Percentiles rank a stretch among this genome's conserved stretches.
Conservation (phyloP, 92 coral and sea anemone genomes). For the Anthopleura xanthogrammica region DNA sequence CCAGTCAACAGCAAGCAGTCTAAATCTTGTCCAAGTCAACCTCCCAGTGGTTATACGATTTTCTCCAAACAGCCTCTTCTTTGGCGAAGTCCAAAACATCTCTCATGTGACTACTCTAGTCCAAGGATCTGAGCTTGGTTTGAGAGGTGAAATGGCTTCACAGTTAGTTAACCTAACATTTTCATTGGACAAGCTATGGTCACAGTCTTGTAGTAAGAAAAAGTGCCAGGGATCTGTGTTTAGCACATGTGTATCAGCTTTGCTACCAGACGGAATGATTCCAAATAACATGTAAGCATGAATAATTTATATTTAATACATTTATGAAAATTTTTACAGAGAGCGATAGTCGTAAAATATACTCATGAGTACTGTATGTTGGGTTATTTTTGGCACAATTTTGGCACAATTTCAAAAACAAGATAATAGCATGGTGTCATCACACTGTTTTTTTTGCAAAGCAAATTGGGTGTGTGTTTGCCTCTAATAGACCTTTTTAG, state of each 20-base stretch:
- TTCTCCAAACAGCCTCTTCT: constrained; percentile 27
- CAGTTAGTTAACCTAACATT: constrained; percentile 62
- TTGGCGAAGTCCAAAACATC: constrained; percentile 47
- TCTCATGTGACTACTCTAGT: constrained; percentile 62
- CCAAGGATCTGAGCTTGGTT: constrained; percentile 56
- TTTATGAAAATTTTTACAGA: no score
- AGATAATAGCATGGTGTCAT: no score
- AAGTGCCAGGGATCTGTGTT: constrained; percentile 25
- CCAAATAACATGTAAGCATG: constrained; percentile 53
- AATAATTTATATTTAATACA: no score
- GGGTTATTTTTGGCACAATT: no score
- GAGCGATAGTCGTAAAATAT: no score
- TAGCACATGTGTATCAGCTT: constrained; percentile 47
- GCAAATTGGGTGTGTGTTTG: no score
- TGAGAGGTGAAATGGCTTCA: constrained; percentile 25
- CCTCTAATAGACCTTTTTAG: no score
- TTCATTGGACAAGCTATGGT: constrained; percentile 53
- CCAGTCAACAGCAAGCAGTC: constrained; percentile 10
- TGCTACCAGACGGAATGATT: constrained; percentile 45
- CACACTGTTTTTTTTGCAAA: no score
- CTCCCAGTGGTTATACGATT: constrained; percentile 36
- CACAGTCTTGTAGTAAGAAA: constrained; percentile 35
- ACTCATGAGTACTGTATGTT: no score
- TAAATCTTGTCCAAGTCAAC: constrained; percentile 18
- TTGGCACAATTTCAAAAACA: no score